phyloP scores from a whole-genome alignment of 2,113 vertebrate species.

The Ancistrus triradiatus region DNA sequence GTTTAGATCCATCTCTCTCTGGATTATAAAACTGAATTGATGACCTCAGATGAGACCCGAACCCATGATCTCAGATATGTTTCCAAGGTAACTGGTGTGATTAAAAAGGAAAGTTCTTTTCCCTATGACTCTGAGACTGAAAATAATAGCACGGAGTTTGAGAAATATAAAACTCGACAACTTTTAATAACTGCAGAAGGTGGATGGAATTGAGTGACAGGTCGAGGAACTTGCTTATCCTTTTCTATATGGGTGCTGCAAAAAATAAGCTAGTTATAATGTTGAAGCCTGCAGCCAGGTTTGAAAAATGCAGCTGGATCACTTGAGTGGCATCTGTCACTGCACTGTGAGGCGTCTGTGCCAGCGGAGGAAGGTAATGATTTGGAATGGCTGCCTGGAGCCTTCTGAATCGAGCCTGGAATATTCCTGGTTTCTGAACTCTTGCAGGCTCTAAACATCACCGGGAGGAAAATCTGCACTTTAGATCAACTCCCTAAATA shows the following conservation, averaged over 20 bases:
- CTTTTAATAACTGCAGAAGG: neutral
- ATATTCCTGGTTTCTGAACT: neutral
- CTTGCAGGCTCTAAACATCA: neutral
- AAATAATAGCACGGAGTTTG: too few species aligned
- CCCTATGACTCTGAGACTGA: too few species aligned
- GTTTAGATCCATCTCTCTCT: too few species aligned
- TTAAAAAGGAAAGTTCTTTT: too few species aligned
- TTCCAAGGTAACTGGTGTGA: too few species aligned
- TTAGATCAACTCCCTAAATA: neutral
- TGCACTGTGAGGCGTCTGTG: neutral
- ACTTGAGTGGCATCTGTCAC: neutral
- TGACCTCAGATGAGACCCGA: too few species aligned
- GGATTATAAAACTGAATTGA: neutral
- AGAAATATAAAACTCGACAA: too few species aligned
- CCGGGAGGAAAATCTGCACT: neutral
- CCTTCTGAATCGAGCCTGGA: neutral
- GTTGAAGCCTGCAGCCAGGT: neutral
- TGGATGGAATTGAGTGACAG: neutral
- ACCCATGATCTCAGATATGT: too few species aligned
- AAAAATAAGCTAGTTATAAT: neutral
- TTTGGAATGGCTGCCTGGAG: constrained; percentile 1
- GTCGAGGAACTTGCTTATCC: neutral
- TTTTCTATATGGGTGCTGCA: neutral
- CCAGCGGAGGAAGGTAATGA: neutral
- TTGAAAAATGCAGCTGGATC: neutral